Base-by-base conservation (phyloP, 2,113 vertebrate genomes). In the Phrynosoma platyrhinos region DNA sequence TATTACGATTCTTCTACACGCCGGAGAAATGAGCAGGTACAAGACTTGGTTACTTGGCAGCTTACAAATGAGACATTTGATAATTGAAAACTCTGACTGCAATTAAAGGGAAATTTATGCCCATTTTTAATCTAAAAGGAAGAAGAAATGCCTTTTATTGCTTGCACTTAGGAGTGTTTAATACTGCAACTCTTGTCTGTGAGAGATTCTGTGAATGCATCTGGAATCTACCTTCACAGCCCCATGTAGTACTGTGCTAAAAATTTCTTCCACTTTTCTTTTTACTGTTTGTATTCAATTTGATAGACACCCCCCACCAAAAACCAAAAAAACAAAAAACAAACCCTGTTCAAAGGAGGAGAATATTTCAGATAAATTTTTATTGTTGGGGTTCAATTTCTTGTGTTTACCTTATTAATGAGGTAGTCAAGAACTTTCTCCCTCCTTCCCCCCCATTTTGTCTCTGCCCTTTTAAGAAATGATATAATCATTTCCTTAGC, bases 31-130 rank as follows among this genome's bases (percentile, higher is more conserved):
- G 92, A 96, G 92, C 93, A 89, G 87, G 90, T 93, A 93, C 88
- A 92, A 95, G 94, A 82, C 87, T 84, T 82, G 94, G 95, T 94
- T 83, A 94, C 25, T 94, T 91, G 69, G 66, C 83, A 94, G 89
- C 93, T 92, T 96, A 91, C 90, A 96, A 95, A 96, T 5, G n/a
- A 96, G 86, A 92, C 94, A 94, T 95, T 88, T 95, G 93, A 95
- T 90, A 94, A 90, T 80, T 92, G 89, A 95, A 86, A 90, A 93
- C 91, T 89, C 93, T 83, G 95, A 95, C 94, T 93, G 93, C 88
- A 93, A 90, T 91, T 95, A 94, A 94, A 58, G 55, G 68, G 90
- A 88, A 93, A 96, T 94, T 94, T 96, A 90, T 64, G 91, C 88
- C 94, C 85, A 87, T 74, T 93, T 90, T 95, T 68, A 75, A 74